These are phyloP conservation scores for Trichogramma pretiosum DNA, from an alignment of 1,140 invertebrate species.

Conservation along the genomic window DNA sequence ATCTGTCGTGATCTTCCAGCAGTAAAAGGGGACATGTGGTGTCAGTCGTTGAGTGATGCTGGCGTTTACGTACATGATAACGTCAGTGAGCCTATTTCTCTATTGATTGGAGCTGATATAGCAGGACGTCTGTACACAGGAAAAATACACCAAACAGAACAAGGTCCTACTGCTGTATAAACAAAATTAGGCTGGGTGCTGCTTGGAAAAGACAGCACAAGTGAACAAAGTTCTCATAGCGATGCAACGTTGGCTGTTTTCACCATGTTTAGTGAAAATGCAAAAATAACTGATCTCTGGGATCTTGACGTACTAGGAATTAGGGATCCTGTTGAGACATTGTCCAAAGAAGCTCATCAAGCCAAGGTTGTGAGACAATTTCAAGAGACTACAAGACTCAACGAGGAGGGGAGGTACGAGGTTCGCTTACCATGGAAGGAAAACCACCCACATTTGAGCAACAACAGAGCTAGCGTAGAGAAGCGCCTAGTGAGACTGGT, in stretches of 20 bases:
- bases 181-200: conserved; percentile 33
- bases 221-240: background rate
- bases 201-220: conserved; percentile 22
- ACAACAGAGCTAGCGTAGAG: conserved; percentile 20
- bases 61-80: conserved; percentile 22
- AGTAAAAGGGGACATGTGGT: conserved; percentile 9
- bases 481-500: conserved; percentile 20
- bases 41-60: conserved; percentile 12
- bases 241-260: background rate
- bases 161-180: conserved; percentile 30
- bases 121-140: conserved; percentile 29
- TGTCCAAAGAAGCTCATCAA: conserved; percentile 16
- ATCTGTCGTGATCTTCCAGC: conserved; percentile 18
- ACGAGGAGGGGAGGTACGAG: conserved; percentile 24
- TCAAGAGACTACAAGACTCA: conserved; percentile 20
- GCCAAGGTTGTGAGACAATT: conserved; percentile 25
- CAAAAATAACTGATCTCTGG: conserved; percentile 32
- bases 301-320: conserved; percentile 35
- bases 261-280: conserved; percentile 17
- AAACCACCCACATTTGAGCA: conserved; percentile 19
- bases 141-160: conserved; percentile 18
- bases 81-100: conserved; percentile 15
- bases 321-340: conserved; percentile 27
- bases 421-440: conserved; percentile 30
- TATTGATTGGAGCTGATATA: conserved; percentile 29